Evolutionary conservation across 2,113 vertebrate genomes (phyloP), one percentile per base, ranked within the genome.

Genomic region (Tragelaphus imberbis): DNA sequence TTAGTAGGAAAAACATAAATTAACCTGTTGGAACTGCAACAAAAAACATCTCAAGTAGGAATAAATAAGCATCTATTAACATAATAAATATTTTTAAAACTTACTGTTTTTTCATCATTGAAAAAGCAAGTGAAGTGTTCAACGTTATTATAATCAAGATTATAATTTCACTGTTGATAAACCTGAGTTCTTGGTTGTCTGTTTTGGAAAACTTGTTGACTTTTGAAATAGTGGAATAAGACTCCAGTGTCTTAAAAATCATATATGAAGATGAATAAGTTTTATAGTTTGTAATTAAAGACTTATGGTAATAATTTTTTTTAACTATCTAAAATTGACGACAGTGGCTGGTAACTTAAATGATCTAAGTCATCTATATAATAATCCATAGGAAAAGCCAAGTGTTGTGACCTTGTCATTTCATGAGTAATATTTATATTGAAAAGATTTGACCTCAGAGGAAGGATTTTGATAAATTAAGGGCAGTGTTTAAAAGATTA

Each of bases 111-210:
- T 82, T 71, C 30, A 77, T 51, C 11, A 49, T 75, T 90, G 51
- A 40, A 53, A 88, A 65, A 65, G 36, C 25, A 94, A 51, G 19
- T 85, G 49, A 59, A 59, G 2, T 56, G 71, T 3, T 93, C 47
- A 58, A 5, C 13, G 71, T 81, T 33, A 61, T 88, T 80, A 15
- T 86, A 84, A 81, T 88, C 5, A 27, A 61, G 36, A 58, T 90
- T 80, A 21, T 96, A 77, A 95, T 96, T 98, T 96, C 63, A 55
- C 53, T 75, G 28, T 40, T 97, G 55, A 63, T 40, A 92, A 86
- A 61, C 23, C 53, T 51, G 63, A 61, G 36, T 93, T 95, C 36
- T 65, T 97, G 36, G 14, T 59, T 61, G 28, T 80, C 28, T 82
- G 12, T 14, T 71, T 94, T 49, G 44, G 80, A 86, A 94, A 92